Base-by-base conservation (phyloP, 2,888 invertebrate species). In the Plusia festucae region DNA sequence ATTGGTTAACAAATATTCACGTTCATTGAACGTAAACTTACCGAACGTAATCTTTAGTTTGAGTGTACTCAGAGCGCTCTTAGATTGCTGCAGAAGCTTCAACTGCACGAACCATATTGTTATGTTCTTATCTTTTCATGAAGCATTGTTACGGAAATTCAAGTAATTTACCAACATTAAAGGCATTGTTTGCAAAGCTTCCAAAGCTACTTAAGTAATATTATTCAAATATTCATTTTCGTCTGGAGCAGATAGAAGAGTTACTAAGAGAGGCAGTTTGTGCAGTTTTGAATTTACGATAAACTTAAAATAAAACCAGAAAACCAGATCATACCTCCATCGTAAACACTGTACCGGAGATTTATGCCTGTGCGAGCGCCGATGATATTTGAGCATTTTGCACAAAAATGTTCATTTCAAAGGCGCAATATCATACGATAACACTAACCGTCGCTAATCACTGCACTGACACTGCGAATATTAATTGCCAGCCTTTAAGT, bases 341-440 rank as follows among this genome's bases (percentile, higher is more conserved):
- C 91, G 87, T 80, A 95, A 89, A 81, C 95, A 95, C 83, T 91
- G 93, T 74, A 95, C 95, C 16, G 95, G 94, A 52, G 94, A 94
- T 80, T 95, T 95, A 86, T 95, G 92, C 79, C 94, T 93, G 85
- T 94, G 95, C 58, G 94, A 94, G 73, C 95, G 93, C 79, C 95
- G 94, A 89, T 95, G 95, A 94, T 94, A 94, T 89, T 93, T 95
- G 91, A 95, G 95, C 95, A 95, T 95, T 94, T 94, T 94, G 90
- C 82, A 85, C 76, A 84, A 94, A 94, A 94, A 94, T 92, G 93
- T 86, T 90, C 94, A 94, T 94, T 93, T 94, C 94, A 92, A 88
- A 92, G 86, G 78, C 78, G 67, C 76, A 72, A 70, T 77, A 76
- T 78, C 75, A 72, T 72, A 81, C 73, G 74, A 69, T 70, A 78